A percentile compares a stretch with the other conserved stretches of the same genome.
These are phyloP conservation scores for Corythucha ciliata DNA, from an alignment of 2,888 invertebrate genomes.

Conservation along the genomic window DNA sequence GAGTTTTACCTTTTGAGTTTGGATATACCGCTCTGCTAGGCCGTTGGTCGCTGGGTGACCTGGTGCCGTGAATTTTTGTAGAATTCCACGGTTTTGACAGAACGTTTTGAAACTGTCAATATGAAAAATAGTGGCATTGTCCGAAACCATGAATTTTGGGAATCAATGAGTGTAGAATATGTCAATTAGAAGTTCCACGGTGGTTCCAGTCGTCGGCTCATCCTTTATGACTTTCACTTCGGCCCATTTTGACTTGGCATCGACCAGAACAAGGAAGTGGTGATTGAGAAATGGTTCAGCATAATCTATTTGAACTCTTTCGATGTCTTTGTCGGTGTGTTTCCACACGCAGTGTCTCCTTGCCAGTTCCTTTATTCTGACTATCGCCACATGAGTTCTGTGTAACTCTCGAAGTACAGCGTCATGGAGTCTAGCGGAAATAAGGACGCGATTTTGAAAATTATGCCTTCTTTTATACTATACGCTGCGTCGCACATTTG, in stretches of 20 bases:
- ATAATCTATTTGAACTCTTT: conserved; percentile 35
- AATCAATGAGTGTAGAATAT: conserved; percentile 25
- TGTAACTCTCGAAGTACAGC: conserved; percentile 24
- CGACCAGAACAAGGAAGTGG: conserved; percentile 32
- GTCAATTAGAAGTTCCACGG: conserved; percentile 20
- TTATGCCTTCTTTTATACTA: conserved; percentile 8
- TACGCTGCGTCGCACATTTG: conserved; percentile 2
- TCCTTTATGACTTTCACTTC: conserved; percentile 1
- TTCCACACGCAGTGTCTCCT: conserved; percentile 36
- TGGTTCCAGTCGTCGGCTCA: conserved; percentile 19
- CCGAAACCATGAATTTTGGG: conserved; percentile 24
- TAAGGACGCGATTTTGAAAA: conserved; percentile 27
- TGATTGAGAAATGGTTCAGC: conserved; percentile 32
- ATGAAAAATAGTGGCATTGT: conserved; percentile 31
- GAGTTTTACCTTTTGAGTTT: conserved; percentile 18
- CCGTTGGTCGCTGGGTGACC: conserved; percentile 31
- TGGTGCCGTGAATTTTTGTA: conserved; percentile 25
- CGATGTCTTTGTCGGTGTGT: conserved; percentile 35
- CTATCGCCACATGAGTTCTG: conserved; percentile 31
- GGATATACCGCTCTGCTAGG: conserved; percentile 30
- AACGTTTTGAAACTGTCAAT: conserved; percentile 25
- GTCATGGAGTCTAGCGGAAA: conserved; percentile 27
- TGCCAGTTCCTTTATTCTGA: conserved; percentile 36
- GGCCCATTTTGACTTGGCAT: conserved; percentile 28
- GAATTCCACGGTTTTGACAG: conserved; percentile 22